Evolutionary conservation across 2,888 invertebrate species (phyloP), one percentile per base, ranked within the genome.

Genomic region (Celastrina argiolus): DNA sequence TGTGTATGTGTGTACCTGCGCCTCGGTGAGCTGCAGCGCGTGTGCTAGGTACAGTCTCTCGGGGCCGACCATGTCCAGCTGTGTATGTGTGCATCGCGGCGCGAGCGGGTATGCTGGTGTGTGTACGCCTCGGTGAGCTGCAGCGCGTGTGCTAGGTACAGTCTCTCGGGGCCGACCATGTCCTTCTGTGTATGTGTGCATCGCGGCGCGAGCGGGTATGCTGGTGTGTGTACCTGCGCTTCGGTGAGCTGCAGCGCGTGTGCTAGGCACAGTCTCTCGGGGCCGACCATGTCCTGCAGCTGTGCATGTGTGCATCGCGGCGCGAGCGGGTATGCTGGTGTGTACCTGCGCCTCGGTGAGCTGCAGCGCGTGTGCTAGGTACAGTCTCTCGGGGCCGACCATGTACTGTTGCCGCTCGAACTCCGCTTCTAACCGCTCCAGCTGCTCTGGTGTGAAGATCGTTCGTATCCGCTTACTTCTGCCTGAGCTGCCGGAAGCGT

Each of bases 361-460:
- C 74, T 96, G 95, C 63, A 97, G 87, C 0, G 97, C 95, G 71
- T 97, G 96, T 0, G 99, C 99, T 67, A 99, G 91, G 85, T 98
- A 98, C 3, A 97, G 93, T 69, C 98, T 91, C 85, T 98, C 98
- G 0, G 98, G 98, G 0, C 98, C 98, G 12, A 99, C 98, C 98
- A 99, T 98, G 88, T 99, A 99, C 84, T 99, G 98, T 78, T 98
- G 98, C 45, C 98, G 88, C 76, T 98, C 97, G 78, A 99, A 99
- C 89, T 98, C 98, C 0, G 96, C 96, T 81, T 99, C 98, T 66
- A 99, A 90, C 73, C 97, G 91, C 82, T 99, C 98, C 74, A 99
- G 87, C 85, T 99, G 98, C 76, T 98, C 98, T 0, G 98, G 98
- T 0, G 98, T 98, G 91, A 99, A 99, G 76, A 99, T 99, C 0